A percentile compares a stretch with the other conserved stretches of the same genome.
phyloP scores from a whole-genome alignment of 1,140 invertebrate genomes.

The Melitaea cinxia region DNA sequence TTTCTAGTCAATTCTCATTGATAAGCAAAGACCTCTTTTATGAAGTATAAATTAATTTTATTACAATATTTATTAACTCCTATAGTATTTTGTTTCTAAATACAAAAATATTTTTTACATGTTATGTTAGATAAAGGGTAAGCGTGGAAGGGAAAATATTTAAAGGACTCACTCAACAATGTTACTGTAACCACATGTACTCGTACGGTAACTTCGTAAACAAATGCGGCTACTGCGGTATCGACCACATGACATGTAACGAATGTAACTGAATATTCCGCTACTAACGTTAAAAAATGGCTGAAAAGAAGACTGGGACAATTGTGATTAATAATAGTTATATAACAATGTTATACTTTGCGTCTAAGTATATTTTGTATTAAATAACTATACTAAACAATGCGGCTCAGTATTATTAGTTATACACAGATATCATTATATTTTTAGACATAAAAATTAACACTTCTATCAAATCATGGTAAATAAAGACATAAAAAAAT shows the following conservation, averaged over 20 bases:
- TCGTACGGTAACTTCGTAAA: slow-evolving; percentile 26
- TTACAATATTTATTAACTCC: too few species aligned
- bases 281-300: slow-evolving; percentile 1
- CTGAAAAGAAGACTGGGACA: not conserved
- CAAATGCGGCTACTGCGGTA: slow-evolving; percentile 35
- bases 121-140: slow-evolving; percentile 20
- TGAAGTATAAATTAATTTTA: too few species aligned
- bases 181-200: slow-evolving; percentile 28
- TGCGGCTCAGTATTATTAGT: too few species aligned
- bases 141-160: slow-evolving; percentile 20
- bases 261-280: slow-evolving; percentile 22
- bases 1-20: too few species aligned
- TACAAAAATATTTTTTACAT: slow-evolving; percentile 6
- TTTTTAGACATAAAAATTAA: too few species aligned
- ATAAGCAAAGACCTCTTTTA: too few species aligned
- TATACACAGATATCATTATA: too few species aligned
- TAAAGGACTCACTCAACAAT: slow-evolving; percentile 31
- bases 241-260: slow-evolving; percentile 31
- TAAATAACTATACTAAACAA: too few species aligned
- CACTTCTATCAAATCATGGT: too few species aligned
- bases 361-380: too few species aligned
- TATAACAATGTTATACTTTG: too few species aligned
- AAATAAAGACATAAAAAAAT: too few species aligned
- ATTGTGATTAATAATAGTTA: not conserved
- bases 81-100: slow-evolving; percentile 1